phyloP scores from a whole-genome alignment of 1,140 invertebrate genomes.

The Trichomalopsis sarcophagae region DNA sequence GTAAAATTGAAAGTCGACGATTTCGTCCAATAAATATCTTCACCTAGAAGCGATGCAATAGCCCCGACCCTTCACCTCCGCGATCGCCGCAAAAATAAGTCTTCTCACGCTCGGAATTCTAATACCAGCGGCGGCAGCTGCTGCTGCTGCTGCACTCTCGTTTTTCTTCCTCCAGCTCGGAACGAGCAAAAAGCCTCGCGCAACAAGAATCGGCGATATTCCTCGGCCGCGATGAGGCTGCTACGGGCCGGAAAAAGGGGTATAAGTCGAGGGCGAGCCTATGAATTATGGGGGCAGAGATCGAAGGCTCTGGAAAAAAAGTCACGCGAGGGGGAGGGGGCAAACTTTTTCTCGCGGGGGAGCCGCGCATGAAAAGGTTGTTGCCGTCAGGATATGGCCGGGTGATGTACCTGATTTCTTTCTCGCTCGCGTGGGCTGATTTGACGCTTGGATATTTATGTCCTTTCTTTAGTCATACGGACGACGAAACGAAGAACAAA shows the following conservation, averaged over 20 bases:
- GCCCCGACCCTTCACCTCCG: neutral
- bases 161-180: neutral
- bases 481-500: no score
- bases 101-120: neutral
- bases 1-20: no score
- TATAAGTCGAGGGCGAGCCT: conserved; percentile 1
- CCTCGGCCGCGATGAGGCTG: neutral
- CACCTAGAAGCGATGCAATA: neutral
- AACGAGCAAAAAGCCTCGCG: neutral
- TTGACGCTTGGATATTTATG: no score
- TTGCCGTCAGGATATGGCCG: conserved; percentile 23
- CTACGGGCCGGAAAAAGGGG: neutral
- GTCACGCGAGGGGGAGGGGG: neutral
- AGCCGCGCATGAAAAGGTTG: conserved; percentile 13
- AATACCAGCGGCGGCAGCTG: neutral
- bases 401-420: neutral
- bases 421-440: neutral
- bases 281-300: conserved; percentile 31
- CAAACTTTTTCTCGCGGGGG: conserved; percentile 19
- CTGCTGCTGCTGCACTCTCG: neutral
- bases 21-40: neutral
- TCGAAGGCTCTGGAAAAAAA: conserved; percentile 16
- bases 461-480: no score
- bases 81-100: neutral
- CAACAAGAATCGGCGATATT: conserved; percentile 20